Base-by-base conservation (phyloP, 2,888 invertebrate species). In the Melipona bicolor region DNA sequence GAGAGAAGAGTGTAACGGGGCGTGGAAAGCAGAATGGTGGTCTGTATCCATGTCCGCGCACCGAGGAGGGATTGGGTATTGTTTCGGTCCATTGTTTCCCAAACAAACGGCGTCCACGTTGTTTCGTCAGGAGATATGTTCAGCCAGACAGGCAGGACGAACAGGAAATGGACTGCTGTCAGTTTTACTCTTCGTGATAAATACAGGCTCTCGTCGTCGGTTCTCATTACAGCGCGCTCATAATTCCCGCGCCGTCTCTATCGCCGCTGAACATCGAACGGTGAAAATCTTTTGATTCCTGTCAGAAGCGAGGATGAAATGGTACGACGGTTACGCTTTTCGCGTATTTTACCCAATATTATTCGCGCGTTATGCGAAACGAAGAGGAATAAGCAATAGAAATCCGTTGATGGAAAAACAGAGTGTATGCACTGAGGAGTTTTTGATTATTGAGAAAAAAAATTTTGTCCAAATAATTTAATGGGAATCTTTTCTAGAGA, bases 81-180 rank as follows among this genome's bases (percentile, higher is more conserved):
- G 94, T 94, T 94, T 93, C 92, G 93, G 92, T 92, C 92, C 93
- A 94, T 94, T 94, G 94, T 94, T 94, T 92, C 91, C 92, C 91
- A 93, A 94, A 94, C 94, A 94, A 94, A 94, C 93, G 93, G 91
- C 93, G 93, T 92, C 92, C 93, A 93, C 93, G 94, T 92, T 93
- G 93, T 94, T 94, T 94, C 93, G 94, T 94, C 93, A 93, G 91
- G 90, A 92, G 93, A 93, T 93, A 92, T 91, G 91, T 92, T 90
- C 92, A 91, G 89, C 89, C 92, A 92, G 93, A 93, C 93, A 92
- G 90, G 89, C 92, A 92, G 92, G 91, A 93, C 93, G 91, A 93
- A 92, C 92, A 92, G 94, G 94, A 94, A 94, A 94, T 94, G 93
- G 94, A 94, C 94, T 92, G 92, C 94, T 94, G 94, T 94, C 94